Conservation (phyloP, 2,797 vertebrate genomes). For the Rhabdomys pumilio region DNA sequence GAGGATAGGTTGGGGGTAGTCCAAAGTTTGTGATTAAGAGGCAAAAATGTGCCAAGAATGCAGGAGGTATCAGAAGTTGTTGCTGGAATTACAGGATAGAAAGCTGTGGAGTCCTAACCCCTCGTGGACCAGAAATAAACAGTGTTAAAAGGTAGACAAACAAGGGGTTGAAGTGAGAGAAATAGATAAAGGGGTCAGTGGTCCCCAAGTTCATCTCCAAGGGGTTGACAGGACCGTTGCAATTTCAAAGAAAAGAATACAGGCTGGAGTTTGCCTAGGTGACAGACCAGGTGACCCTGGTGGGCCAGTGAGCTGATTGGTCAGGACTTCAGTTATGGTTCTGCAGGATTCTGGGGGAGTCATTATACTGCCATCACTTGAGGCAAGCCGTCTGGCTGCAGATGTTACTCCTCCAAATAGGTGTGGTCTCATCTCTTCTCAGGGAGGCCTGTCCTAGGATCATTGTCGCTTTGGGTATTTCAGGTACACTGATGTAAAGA, state of each 20-base stretch:
- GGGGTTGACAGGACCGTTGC: not conserved
- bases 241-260: not conserved
- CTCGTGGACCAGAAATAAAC: not conserved
- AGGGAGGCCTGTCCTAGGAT: not conserved
- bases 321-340: not conserved
- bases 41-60: not conserved
- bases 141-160: not conserved
- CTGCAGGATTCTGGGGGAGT: not conserved
- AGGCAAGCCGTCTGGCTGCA: not conserved
- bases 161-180: not conserved
- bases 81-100: not conserved
- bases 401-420: not conserved
- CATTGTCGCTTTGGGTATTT: not conserved
- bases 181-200: not conserved
- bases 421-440: not conserved
- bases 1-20: not conserved
- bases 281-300: not conserved
- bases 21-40: not conserved
- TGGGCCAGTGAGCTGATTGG: not conserved
- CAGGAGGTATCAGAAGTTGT: not conserved
- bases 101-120: not conserved
- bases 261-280: not conserved
- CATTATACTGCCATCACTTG: not conserved
- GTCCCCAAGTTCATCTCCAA: not conserved
- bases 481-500: not conserved